Conservation (phyloP, 53 echinoderm and acorn worm species). For the Apostichopus leukothele region DNA sequence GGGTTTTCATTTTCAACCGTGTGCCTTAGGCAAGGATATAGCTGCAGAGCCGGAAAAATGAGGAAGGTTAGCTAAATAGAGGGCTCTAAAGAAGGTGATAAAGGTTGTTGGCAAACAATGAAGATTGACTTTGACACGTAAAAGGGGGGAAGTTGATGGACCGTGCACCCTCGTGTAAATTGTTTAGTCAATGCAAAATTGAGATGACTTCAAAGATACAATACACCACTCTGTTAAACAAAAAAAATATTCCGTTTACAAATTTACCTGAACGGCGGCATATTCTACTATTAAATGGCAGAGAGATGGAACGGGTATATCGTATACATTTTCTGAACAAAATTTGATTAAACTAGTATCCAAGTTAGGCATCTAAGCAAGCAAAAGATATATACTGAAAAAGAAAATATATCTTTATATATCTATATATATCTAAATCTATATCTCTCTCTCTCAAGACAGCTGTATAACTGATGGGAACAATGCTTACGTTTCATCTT, state of each 20-base stretch:
- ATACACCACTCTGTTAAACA: no score
- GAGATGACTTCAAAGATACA: background rate
- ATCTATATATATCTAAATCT: no score
- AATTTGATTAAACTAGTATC: no score
- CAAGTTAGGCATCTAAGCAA: no score
- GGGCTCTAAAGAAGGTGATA: background rate
- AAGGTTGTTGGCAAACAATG: slow-evolving; percentile 39
- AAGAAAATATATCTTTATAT: no score
- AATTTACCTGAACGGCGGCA: no score
- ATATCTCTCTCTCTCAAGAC: no score
- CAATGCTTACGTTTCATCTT: slow-evolving; percentile 16
- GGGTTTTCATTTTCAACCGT: background rate
- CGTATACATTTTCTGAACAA: no score
- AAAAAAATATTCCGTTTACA: no score
- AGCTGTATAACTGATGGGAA: background rate
- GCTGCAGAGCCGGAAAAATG: slow-evolving; percentile 11
- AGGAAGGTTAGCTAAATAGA: slow-evolving; percentile 33
- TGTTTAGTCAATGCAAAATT: background rate
- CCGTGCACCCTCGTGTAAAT: slow-evolving; percentile 31
- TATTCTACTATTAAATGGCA: no score
- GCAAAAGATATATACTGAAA: no score
- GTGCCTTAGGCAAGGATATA: slow-evolving; percentile 30
- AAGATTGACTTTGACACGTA: slow-evolving; percentile 43
- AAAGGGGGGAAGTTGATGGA: background rate
- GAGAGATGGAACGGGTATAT: no score